These are phyloP conservation scores for Apodemus sylvaticus DNA, from an alignment of 2,113 vertebrate genomes.

Conservation along the genomic window DNA sequence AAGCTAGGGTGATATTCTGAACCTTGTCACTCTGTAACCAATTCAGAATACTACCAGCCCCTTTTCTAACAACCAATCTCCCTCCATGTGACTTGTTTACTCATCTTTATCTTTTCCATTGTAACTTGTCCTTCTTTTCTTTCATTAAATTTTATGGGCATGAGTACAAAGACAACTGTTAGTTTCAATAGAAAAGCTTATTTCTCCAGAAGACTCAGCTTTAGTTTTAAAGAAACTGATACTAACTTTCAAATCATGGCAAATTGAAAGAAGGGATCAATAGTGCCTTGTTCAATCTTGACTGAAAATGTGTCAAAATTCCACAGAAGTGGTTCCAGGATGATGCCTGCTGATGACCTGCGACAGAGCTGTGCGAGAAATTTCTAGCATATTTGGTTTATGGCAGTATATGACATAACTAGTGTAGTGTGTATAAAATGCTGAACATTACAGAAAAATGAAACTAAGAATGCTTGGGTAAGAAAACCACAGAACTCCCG, in stretches of 20 bases:
- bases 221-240: background rate
- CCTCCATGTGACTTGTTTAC: background rate
- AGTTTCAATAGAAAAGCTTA: background rate
- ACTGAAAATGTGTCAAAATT: background rate
- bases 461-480: background rate
- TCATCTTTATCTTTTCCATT: background rate
- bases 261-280: background rate
- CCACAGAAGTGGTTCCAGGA: background rate
- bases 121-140: background rate
- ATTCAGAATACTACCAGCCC: background rate
- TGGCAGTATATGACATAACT: background rate
- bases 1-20: background rate
- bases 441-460: background rate
- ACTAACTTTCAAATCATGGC: background rate
- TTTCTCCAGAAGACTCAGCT: constrained; percentile 8
- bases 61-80: background rate
- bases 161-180: background rate
- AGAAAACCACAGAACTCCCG: background rate
- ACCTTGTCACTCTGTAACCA: background rate
- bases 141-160: background rate
- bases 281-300: background rate
- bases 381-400: background rate
- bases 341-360: background rate
- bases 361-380: background rate
- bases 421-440: background rate